Conservation (phyloP, 2,797 vertebrate species). For the Gallinago stenura region DNA sequence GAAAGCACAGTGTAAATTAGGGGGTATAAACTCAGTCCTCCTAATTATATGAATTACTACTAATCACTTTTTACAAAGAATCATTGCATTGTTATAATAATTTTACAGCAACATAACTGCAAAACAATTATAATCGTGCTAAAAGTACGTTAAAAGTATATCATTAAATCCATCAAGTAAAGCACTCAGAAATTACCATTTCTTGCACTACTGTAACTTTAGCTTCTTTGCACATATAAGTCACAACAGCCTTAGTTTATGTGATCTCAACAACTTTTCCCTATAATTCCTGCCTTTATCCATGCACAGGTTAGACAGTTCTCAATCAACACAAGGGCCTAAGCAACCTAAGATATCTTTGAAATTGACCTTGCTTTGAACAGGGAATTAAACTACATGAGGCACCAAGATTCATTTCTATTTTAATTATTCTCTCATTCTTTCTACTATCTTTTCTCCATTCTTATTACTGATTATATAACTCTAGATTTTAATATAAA, state of each 20-base stretch:
- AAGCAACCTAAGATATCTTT: background rate
- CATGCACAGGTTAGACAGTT: background rate
- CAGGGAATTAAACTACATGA: background rate
- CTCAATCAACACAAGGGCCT: background rate
- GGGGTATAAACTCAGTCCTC: background rate
- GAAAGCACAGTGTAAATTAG: background rate
- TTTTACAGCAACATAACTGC: background rate
- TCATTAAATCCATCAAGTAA: background rate
- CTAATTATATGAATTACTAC: background rate
- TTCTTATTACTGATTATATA: background rate
- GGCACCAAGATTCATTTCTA: background rate
- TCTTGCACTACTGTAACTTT: background rate
- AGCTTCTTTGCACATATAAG: fast-evolving
- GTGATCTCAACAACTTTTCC: background rate
- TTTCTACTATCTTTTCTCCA: background rate
- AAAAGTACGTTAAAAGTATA: background rate
- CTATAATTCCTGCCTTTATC: background rate
- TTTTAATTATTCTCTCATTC: background rate
- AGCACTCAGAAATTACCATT: background rate
- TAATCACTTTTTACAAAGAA: background rate
- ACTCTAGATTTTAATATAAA: background rate
- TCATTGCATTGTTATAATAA: background rate
- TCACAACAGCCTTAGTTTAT: background rate
- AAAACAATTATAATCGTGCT: background rate
- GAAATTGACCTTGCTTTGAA: background rate